Conservation (phyloP, 1,140 invertebrate genomes). For the Copidosoma floridanum region DNA sequence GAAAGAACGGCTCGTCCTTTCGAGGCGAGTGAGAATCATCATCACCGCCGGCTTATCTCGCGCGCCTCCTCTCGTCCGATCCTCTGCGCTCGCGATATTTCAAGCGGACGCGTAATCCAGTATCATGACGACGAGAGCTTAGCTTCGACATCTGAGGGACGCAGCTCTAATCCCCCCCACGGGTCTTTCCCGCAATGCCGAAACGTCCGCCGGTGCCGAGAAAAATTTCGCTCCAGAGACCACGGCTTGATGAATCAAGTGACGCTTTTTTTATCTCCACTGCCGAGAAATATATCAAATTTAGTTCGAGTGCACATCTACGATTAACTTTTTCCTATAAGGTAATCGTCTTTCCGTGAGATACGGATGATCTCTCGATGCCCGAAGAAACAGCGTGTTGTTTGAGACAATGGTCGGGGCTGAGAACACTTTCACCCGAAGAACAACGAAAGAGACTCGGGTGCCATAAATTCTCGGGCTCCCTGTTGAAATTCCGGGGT, state of each 20-base stretch:
- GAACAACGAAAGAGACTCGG: no score
- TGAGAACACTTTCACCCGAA: no score
- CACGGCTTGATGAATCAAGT: slow-evolving; percentile 5
- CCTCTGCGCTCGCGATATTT: slow-evolving; percentile 39
- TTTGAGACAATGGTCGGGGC: no score
- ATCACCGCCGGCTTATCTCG: neutral
- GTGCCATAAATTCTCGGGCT: no score
- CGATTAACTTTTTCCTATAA: no score
- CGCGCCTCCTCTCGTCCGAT: slow-evolving; percentile 6
- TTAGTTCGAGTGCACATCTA: no score
- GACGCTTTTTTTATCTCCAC: neutral
- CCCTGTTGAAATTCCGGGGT: no score
- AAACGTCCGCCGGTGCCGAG: no score
- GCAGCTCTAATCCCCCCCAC: slow-evolving; percentile 37
- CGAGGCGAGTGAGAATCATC: neutral
- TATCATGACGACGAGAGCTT: slow-evolving; percentile 46
- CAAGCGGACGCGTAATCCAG: slow-evolving; percentile 46
- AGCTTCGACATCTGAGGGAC: slow-evolving; percentile 43
- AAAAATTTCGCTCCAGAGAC: slow-evolving; percentile 5
- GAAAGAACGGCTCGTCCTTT: neutral
- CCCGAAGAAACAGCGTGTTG: no score
- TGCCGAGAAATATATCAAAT: no score
- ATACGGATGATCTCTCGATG: no score
- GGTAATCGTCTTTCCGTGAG: no score
- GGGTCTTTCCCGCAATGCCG: slow-evolving; percentile 27